Conservation (phyloP, 1,140 invertebrate genomes). For the Bradynema listronoti region DNA sequence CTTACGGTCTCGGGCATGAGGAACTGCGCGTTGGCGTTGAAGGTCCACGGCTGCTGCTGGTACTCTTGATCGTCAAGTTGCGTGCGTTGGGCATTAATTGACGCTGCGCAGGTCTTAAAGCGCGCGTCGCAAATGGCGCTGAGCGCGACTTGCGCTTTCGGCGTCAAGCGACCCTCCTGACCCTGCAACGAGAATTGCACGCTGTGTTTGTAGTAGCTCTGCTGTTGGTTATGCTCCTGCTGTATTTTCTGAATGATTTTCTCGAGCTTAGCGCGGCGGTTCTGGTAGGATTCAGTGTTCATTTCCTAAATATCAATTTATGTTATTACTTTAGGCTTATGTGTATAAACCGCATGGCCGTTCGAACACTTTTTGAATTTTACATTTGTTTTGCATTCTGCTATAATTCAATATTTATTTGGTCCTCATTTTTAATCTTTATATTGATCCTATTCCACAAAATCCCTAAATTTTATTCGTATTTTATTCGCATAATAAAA, state of each 20-base stretch:
- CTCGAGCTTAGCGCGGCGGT: background rate
- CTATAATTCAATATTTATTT: too few species aligned
- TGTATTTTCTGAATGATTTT: too few species aligned
- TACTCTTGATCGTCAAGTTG: constrained; percentile 7
- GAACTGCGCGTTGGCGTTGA: constrained; percentile 25
- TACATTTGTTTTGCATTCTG: too few species aligned
- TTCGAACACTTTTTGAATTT: too few species aligned
- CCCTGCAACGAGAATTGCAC: constrained; percentile 8
- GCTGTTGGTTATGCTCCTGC: constrained; percentile 9
- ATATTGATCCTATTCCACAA: too few species aligned
- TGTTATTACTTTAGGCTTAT: too few species aligned
- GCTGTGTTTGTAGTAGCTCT: constrained; percentile 7
- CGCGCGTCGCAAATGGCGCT: constrained; percentile 16
- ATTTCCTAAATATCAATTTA: too few species aligned
- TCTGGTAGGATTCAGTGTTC: too few species aligned
- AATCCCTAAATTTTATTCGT: background rate
- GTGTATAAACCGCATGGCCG: too few species aligned
- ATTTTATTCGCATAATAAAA: background rate
- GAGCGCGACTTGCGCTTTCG: constrained; percentile 12
- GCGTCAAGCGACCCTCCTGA: constrained; percentile 5
- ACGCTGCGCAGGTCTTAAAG: constrained; percentile 8
- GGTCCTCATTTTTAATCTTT: too few species aligned
- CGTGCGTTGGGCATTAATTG: constrained; percentile 10
- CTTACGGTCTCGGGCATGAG: constrained; percentile 24
- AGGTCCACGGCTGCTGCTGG: constrained; percentile 24